Evolutionary conservation across 2,888 invertebrate species (phyloP), one percentile per base, ranked within the genome.

Genomic region (Hirtodrosophila trivittata): DNA sequence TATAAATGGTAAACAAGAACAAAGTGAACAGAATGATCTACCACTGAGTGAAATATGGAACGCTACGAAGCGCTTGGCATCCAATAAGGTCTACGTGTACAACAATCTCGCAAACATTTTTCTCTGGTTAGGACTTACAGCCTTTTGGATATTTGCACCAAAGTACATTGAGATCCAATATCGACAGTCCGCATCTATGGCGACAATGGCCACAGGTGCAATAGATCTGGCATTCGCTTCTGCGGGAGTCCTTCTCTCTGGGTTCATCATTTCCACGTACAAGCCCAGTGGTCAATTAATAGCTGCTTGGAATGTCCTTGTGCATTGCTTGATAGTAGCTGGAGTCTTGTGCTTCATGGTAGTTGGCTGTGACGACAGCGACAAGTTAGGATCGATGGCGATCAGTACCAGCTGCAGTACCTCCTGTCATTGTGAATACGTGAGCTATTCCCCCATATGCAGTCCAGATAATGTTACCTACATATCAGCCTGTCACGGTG

Each of bases 91-190:
- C 0, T 92, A 94, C 45, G 92, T 95, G 90, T 93, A 93, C 84
- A 95, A 95, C 86, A 94, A 94, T 55, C 89, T 94, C 0, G 94
- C 95, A 0, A 93, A 94, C 7, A 93, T 95, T 0, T 94, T 94
- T 65, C 95, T 94, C 77, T 92, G 94, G 55, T 91, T 94, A 73
- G 94, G 94, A 0, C 94, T 93, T 86, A 92, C 93, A 92, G 95
- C 95, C 0, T 95, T 94, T 80, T 95, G 95, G 93, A 95, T 95
- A 42, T 96, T 95, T 83, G 93, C 95, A 85, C 95, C 96, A 0
- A 96, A 96, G 88, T 95, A 95, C 80, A 94, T 96, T 58, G 96
- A 96, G 90, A 95, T 94, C 0, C 95, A 95, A 89, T 96, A 95
- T 89, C 92, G 93, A 55, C 94, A 94, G 74, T 94, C 95, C 0